Base-by-base conservation (phyloP, 1,140 invertebrate genomes). In the Drosophila leontia region DNA sequence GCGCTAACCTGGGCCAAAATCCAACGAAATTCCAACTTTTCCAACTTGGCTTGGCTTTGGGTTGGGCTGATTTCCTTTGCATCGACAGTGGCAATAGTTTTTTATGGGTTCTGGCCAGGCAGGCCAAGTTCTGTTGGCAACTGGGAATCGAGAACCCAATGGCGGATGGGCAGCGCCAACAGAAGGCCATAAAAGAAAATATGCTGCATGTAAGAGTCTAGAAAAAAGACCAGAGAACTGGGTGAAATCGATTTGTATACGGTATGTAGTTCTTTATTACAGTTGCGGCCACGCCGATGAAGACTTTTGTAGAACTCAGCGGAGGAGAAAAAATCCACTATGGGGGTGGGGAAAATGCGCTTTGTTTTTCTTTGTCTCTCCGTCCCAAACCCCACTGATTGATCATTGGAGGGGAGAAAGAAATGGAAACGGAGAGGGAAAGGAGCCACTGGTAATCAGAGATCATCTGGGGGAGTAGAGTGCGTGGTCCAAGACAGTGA, bases 191-290 rank as follows among this genome's bases (percentile, higher is more conserved):
- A 88, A 88, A 88, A 87, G 71, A 60, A 87, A 87, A 86, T 83
- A 65, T 75, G 84, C 79, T 82, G 67, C 80, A 87, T 83, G 80
- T 55, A 57, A 60, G 58, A 86, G 63, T 72, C 55, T 48, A 47
- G 35, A 23, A 56, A 68, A 59, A 59, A 42, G 35, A 50, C 35
- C 55, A 59, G 41, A 65, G 72, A 88, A 84, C 72, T 83, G 80
- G 64, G 77, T 88, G 82, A 84, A 87, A 87, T 87, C 84, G 85
- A 87, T 87, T 87, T 90, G 83, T 88, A 87, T 78, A 65, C 50
- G 67, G 65, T 57, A 59, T 71, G 75, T 58, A 59, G 65, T 87
- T 79, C 70, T 82, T 78, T 86, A 60, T 61, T 78, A 59, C 68
- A 48, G 62, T 65, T 71, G 47, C 35, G 67, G 55, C 50, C 53